phyloP scores from a whole-genome alignment of 2,113 vertebrate genomes.

The Hydrochoerus hydrochaeris region DNA sequence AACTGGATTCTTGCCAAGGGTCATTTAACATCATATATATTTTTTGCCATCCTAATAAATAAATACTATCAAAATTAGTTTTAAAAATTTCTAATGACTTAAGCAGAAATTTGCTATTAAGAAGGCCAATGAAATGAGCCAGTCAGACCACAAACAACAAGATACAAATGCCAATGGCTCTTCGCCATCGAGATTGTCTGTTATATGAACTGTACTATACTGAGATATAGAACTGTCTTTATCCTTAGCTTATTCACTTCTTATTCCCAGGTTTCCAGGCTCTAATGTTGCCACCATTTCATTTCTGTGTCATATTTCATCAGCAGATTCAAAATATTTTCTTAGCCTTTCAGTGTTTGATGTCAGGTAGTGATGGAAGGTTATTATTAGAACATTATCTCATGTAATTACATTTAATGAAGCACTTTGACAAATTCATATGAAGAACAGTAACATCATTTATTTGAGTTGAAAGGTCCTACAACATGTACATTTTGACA shows the following conservation, averaged over 20 bases:
- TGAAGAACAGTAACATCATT: slow-evolving; percentile 15
- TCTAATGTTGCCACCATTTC: not conserved
- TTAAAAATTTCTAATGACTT: not conserved
- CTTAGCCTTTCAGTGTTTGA: not conserved
- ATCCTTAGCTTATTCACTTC: slow-evolving; percentile 7
- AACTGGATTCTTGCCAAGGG: slow-evolving; percentile 1
- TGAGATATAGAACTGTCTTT: slow-evolving; percentile 6
- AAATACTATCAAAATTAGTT: slow-evolving; percentile 59
- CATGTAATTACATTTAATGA: slow-evolving; percentile 32
- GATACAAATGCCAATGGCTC: not conserved
- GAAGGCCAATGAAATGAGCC: slow-evolving; percentile 23
- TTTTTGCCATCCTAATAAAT: not conserved
- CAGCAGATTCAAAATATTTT: not conserved
- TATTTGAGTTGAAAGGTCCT: slow-evolving; percentile 11
- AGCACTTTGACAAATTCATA: not conserved
- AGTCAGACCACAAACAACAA: not conserved
- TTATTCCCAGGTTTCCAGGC: not conserved
- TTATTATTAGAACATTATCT: slow-evolving; percentile 37
- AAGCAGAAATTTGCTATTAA: slow-evolving; percentile 50
- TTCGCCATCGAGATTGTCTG: not conserved
- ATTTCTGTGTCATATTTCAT: slow-evolving; percentile 18
- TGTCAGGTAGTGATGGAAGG: not conserved
- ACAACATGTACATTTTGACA: slow-evolving; percentile 24
- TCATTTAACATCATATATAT: not conserved
- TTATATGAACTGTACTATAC: not conserved